A percentile compares a stretch with the other conserved stretches of the same genome.
phyloP scores from a whole-genome alignment of 2,888 invertebrate genomes.

The Diogma glabrata region DNA sequence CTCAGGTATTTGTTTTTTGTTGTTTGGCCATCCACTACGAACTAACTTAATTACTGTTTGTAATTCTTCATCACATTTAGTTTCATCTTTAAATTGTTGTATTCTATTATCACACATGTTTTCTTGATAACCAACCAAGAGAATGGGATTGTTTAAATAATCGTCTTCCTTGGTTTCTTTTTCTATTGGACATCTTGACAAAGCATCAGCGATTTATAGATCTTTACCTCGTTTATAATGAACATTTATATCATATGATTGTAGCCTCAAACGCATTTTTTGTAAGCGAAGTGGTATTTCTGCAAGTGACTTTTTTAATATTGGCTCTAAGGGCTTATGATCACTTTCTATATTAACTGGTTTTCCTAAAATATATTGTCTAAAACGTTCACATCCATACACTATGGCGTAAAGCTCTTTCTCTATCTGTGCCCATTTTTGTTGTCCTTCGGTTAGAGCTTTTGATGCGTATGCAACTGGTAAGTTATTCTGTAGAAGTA shows the following conservation, averaged over 20 bases:
- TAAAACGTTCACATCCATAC: constrained; percentile 17
- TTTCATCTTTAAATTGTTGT: background rate
- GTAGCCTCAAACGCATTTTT: constrained; percentile 19
- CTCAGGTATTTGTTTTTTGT: constrained; percentile 13
- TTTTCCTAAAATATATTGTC: constrained; percentile 18
- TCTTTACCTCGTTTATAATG: constrained; percentile 18
- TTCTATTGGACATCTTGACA: no score
- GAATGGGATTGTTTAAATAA: no score
- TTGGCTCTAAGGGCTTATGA: constrained; percentile 21
- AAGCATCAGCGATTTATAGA: constrained; percentile 19
- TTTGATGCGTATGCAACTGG: constrained; percentile 21
- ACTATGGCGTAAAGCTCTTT: constrained; percentile 10
- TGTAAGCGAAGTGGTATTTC: constrained; percentile 18
- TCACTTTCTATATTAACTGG: constrained; percentile 19
- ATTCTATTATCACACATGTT: background rate
- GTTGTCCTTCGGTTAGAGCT: constrained; percentile 18
- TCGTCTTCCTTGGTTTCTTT: no score
- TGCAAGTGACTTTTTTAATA: constrained; percentile 18
- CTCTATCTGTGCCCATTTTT: constrained; percentile 20
- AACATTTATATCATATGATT: constrained; percentile 18
- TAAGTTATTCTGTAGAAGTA: constrained; percentile 18
- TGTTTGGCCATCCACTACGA: constrained; percentile 15
- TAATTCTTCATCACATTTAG: background rate
- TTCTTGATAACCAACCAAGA: background rate
- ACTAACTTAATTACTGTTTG: background rate